Evolutionary conservation across 2,888 invertebrate genomes (phyloP).

Genomic region (Hyppa rectilinea): DNA sequence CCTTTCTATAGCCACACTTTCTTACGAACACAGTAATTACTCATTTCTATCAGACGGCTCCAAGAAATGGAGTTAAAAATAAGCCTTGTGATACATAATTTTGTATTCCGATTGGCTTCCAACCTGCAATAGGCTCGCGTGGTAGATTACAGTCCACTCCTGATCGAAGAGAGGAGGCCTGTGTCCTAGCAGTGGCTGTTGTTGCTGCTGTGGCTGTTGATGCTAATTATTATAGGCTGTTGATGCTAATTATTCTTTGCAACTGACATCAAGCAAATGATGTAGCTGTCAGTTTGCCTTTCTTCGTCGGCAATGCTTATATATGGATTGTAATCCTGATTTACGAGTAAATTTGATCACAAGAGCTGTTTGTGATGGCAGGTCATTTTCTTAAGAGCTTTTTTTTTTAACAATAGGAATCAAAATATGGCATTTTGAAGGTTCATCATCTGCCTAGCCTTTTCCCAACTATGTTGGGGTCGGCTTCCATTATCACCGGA

Average conservation of each 20-base stretch:
- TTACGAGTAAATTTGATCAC: too few species aligned
- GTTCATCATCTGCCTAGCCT: too few species aligned
- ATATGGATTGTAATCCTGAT: background rate
- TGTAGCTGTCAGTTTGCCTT: background rate
- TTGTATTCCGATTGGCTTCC: background rate
- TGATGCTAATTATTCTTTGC: too few species aligned
- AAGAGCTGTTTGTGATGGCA: background rate
- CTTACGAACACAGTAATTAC: slow-evolving; percentile 44
- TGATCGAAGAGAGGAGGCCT: too few species aligned
- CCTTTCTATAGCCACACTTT: slow-evolving; percentile 49
- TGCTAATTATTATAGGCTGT: too few species aligned
- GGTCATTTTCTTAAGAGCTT: background rate
- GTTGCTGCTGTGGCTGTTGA: too few species aligned
- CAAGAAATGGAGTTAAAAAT: slow-evolving; percentile 27
- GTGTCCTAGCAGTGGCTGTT: too few species aligned
- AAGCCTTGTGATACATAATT: slow-evolving; percentile 3
- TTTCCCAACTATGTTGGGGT: too few species aligned
- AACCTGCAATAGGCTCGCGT: too few species aligned
- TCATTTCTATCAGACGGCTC: slow-evolving; percentile 26
- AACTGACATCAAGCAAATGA: background rate
- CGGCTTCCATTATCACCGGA: too few species aligned
- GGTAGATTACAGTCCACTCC: too few species aligned
- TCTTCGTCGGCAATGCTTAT: background rate
- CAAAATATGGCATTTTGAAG: background rate
- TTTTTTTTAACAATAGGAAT: background rate